Evolutionary conservation across 2,113 vertebrate genomes (phyloP), one percentile per base, ranked within the genome.

Genomic region (Quiscalus mexicanus): DNA sequence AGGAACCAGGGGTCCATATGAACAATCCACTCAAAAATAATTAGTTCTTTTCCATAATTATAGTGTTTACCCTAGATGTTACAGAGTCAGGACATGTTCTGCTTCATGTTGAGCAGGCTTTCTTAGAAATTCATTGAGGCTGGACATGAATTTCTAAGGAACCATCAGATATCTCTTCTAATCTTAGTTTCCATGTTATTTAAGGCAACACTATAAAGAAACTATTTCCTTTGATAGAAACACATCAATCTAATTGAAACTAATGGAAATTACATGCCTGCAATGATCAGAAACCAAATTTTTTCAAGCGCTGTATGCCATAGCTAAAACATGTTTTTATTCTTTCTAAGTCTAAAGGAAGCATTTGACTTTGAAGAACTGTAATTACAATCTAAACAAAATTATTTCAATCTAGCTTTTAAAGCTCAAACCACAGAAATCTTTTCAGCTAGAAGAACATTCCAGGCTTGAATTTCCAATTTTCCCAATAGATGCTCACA

Each of bases 181-280:
- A 39, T 85, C 49, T 80, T 64, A 28, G 6, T 63, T 88, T 55
- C 15, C 10, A 41, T 25, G 17, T 64, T 90, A 56, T 77, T 79
- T 77, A 95, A 74, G 45, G 45, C 41, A 90, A 41, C 31, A 63
- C 15, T 60, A 20, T 35, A 58, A 84, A 89, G 50, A 80, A 84
- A 89, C 7, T 41, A 22, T 53, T 92, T 88, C 30, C 20, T 91
- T 80, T 88, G 44, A 79, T 79, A 42, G 49, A 83, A 93, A 41
- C 5, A 73, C 28, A 84, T 56, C 35, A 85, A 2, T 70, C 7
- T 64, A 27, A 58, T 58, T 87, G 33, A 92, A 90, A 80, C 37
- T 76, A 83, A 68, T 82, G 45, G 47, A 85, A 89, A 85, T 60
- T 77, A 58, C 45, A 53, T 53, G 79, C 59, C 42, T 94, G 28